Conservation (phyloP, 2,113 vertebrate genomes). For the Polypterus senegalus region DNA sequence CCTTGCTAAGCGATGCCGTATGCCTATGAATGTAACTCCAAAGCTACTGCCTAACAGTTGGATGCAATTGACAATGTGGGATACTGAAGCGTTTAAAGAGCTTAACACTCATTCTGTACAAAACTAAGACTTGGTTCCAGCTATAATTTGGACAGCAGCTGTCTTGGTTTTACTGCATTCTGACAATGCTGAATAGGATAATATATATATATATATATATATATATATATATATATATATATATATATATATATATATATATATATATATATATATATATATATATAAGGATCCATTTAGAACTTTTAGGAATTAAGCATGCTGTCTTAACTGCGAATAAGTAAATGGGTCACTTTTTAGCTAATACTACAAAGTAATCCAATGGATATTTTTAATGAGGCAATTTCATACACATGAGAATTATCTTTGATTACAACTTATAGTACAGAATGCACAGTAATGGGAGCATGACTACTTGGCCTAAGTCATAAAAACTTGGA, state of each 20-base stretch:
- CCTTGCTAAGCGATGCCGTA: too few relatives aligned
- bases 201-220: neutral
- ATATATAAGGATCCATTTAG: neutral
- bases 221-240: neutral
- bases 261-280: neutral
- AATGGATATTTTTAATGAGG: too few relatives aligned
- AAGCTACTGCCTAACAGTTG: neutral
- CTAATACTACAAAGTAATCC: too few relatives aligned
- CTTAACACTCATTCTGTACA: conserved; percentile 11
- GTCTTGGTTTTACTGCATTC: conserved; percentile 2
- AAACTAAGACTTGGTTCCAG: conserved; percentile 9
- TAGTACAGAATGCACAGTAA: too few relatives aligned
- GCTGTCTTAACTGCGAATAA: too few relatives aligned
- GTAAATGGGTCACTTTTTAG: too few relatives aligned
- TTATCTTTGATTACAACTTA: too few relatives aligned
- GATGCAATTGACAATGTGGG: conserved; percentile 19
- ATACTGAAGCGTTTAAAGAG: conserved; percentile 24
- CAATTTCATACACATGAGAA: too few relatives aligned
- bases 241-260: neutral
- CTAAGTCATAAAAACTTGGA: too few relatives aligned
- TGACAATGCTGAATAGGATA: neutral
- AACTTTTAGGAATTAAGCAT: too few relatives aligned
- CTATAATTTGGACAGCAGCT: conserved; percentile 7
- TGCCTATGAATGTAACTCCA: too few relatives aligned
- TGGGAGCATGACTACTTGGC: too few relatives aligned